Base-by-base conservation (phyloP, 2,888 invertebrate genomes). In the Macrosiphum euphorbiae region DNA sequence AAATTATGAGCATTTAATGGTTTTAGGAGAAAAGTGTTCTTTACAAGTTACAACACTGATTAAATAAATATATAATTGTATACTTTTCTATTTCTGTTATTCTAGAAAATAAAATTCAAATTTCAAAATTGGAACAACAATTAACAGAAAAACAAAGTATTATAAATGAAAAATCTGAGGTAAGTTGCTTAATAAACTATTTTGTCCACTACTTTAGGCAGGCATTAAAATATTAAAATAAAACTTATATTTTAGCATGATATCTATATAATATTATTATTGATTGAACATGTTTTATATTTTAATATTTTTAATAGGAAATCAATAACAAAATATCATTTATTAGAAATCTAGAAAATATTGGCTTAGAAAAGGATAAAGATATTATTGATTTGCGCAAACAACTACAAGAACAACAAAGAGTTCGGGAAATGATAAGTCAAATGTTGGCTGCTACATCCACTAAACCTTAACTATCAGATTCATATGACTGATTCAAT, bases 361-460 rank as follows among this genome's bases (percentile, higher is more conserved):
- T 41, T 61, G 52, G 86, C 1, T 58, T 47, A n/a, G 94, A 94
- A 86, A 90, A 86, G 67, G 86, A 90, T 61, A 94, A 94, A 94
- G 61, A 61, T 52, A 52, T 87, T 41, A 20, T 28, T 90, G 90
- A 94, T 7, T 86, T 94, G 41, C 90, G 90, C 52, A 94, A 90
- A 84, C 86, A 94, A 86, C 44, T 94, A 3, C 89, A 94, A 87
- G 94, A 94, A 87, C 86, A 94, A 90, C 90, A 90, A 1, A 86
- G 86, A 90, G 67, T 94, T 67, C 94, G 61, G 52, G 90, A 90
- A 94, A 94, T 94, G 94, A 90, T 94, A 2, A 94, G 90, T 94
- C 94, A 94, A 61, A 94, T 94, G 94, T 87, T 94, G 52, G 90
- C 94, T 50, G 90, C 89, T 10, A 93, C 93, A 90, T 93, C 93